Evolutionary conservation across 2,113 vertebrate genomes (phyloP), one percentile per base, ranked within the genome.

Genomic region (Rattus rattus): DNA sequence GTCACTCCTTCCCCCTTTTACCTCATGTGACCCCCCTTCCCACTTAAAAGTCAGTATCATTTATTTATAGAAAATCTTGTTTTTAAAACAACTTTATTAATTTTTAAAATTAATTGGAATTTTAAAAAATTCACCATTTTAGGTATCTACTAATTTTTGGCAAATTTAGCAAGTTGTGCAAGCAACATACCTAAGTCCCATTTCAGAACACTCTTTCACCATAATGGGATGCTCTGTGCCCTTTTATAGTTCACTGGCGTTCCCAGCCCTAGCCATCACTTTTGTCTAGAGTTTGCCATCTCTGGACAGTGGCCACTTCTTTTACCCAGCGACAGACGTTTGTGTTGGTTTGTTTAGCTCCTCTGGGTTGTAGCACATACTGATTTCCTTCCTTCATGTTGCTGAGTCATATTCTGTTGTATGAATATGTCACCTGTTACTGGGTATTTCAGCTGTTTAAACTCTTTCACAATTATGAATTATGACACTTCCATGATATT

Each of bases 1-100:
- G 20, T 47, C 20, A 75, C 77, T 36, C 10, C 59, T 83, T 12
- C 33, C 3, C 5, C 9, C 20, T 36, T 91, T 79, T 67, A 16
- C 39, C 70, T 72, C n/a, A 54, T 52, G 52, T 49, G 24, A 1
- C 2, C 6, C 24, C 17, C 43, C 79, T 94, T 83, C 30, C 24
- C 39, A 63, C 67, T 88, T 97, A 56, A 95, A 79, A 81, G n/a
- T 39, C 7, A 73, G 17, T 94, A 61, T 59, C 61, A 83, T n/a
- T 17, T 65, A 90, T 84, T 90, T 95, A 87, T 94, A 54, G 59
- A 67, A 67, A 88, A 59, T 19, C 20, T 52, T 88, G 6, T 52
- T 61, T 94, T 89, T 19, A 61, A 61, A 70, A 52, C 69, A 76
- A 8, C 2, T 91, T 92, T 30, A 49, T 47, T 43, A 12, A 76